Percentiles rank a stretch among this genome's conserved stretches.
Conservation (phyloP, 2,113 vertebrate species). For the Tetraodon nigroviridis region DNA sequence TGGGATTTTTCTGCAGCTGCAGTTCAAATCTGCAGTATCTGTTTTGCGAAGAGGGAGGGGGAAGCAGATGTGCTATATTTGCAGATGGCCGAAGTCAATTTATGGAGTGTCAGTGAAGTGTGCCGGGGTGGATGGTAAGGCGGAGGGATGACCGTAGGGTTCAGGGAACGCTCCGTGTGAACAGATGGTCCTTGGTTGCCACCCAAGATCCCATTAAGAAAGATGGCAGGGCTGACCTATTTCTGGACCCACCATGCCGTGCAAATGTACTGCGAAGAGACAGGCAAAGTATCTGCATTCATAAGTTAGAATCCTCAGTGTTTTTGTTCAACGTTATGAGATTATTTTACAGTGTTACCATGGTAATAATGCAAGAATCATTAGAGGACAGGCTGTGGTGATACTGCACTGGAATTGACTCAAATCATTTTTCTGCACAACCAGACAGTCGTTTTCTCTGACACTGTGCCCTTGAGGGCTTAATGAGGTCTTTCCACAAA, state of each 20-base stretch:
- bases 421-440: constrained; percentile 34
- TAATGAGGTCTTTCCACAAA: constrained; percentile 52
- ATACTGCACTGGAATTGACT: constrained; percentile 5
- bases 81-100: constrained; percentile 44
- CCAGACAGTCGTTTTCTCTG: constrained; percentile 19
- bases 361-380: constrained; percentile 30
- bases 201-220: constrained; percentile 72
- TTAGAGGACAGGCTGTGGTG: constrained; percentile 16
- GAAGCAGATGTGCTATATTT: constrained; percentile 49
- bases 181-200: constrained; percentile 69
- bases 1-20: too few species aligned
- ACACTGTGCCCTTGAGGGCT: constrained; percentile 49
- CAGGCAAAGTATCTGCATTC: constrained; percentile 38
- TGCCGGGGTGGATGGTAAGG: constrained; percentile 37
- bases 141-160: constrained; percentile 63
- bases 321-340: constrained; percentile 50
- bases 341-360: constrained; percentile 32
- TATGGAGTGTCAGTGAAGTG: constrained; percentile 24
- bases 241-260: constrained; percentile 51
- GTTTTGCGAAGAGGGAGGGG: neutral
- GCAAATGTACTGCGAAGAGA: constrained; percentile 45
- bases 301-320: constrained; percentile 41
- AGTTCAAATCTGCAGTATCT: neutral
- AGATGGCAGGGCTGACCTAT: constrained; percentile 70
- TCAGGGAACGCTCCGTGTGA: constrained; percentile 51